Base-by-base conservation (phyloP, 2,888 invertebrate genomes). In the Lasius fuliginosus region DNA sequence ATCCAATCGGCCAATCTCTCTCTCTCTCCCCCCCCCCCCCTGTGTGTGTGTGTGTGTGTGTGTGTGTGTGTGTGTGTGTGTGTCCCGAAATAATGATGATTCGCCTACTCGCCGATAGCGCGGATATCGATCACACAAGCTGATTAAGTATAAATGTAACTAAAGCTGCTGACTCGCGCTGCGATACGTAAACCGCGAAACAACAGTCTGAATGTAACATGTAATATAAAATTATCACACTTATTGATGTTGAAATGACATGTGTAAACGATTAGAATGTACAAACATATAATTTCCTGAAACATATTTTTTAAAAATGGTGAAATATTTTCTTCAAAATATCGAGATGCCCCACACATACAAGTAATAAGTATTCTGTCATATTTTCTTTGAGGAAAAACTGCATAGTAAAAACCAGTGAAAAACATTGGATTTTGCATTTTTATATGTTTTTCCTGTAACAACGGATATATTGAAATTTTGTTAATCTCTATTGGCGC, bases 111-210 rank as follows among this genome's bases (percentile, higher is more conserved):
- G 76, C 81, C 84, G 58, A 85, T 71, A 77, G 83, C 74, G 82
- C 86, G 84, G 69, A 64, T 90, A 90, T 90, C 79, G 90, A 88
- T 87, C 84, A 85, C 46, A 81, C 85, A 84, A 40, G 12, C 33
- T 84, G 82, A 86, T 77, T 89, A 88, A 87, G 86, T 88, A 87
- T 88, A 89, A 89, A 89, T 56, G 84, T 67, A 81, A 85, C 90
- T 83, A 82, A 85, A 88, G 85, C 79, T 82, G 67, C 60, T 8
- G 75, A 83, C 84, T 86, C 75, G 8, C 9, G n/a, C 33, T 33
- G 33, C 42, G 1, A 15, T 11, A 12, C 0, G 4, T 15, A 33
- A 11, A 49, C 15, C 11, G 6, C 27, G 1, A 58, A 73, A 23
- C 8, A 60, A 42, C 49, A 23, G n/a, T 12, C 15, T 46, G 30